phyloP scores from a whole-genome alignment of 2,113 vertebrate genomes.

The Leuciscus idus region DNA sequence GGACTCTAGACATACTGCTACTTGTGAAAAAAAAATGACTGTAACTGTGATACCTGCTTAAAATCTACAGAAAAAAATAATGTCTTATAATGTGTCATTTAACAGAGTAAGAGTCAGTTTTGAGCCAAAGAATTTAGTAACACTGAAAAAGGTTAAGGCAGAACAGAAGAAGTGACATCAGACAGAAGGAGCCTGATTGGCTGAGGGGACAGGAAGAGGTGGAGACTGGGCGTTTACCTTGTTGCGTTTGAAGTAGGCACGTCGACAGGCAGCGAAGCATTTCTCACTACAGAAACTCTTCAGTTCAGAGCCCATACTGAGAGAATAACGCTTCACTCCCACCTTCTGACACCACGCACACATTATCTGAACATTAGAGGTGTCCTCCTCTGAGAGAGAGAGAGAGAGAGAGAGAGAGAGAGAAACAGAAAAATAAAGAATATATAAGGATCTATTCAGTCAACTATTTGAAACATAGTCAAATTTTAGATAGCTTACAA shows the following conservation, averaged over 20 bases:
- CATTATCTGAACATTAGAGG: slow-evolving; percentile 98
- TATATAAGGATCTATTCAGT: not conserved
- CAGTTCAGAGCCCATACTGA: slow-evolving; percentile 99
- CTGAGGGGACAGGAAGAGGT: not conserved
- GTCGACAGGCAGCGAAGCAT: slow-evolving; percentile 97
- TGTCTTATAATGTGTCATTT: not conserved
- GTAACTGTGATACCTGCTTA: not conserved
- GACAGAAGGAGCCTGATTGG: slow-evolving; percentile 35
- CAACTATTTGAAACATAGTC: not conserved
- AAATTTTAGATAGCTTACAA: not conserved
- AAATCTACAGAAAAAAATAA: not conserved
- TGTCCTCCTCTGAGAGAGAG: slow-evolving; percentile 86
- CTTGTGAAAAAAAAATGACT: not conserved
- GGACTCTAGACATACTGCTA: not conserved
- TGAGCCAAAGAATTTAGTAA: slow-evolving; percentile 31
- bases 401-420: slow-evolving; percentile 21
- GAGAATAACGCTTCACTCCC: slow-evolving; percentile 97
- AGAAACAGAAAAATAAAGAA: slow-evolving; percentile 24
- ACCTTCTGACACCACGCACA: slow-evolving; percentile 99
- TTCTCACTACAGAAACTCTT: slow-evolving; percentile 99
- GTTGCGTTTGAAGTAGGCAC: slow-evolving; percentile 99
- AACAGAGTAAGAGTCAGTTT: not conserved
- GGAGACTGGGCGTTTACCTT: slow-evolving; percentile 83
- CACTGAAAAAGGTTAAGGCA: slow-evolving; percentile 43
- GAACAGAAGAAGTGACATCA: slow-evolving; percentile 57